phyloP scores from a whole-genome alignment of 2,797 vertebrate genomes.

The Cyclura pinguis region DNA sequence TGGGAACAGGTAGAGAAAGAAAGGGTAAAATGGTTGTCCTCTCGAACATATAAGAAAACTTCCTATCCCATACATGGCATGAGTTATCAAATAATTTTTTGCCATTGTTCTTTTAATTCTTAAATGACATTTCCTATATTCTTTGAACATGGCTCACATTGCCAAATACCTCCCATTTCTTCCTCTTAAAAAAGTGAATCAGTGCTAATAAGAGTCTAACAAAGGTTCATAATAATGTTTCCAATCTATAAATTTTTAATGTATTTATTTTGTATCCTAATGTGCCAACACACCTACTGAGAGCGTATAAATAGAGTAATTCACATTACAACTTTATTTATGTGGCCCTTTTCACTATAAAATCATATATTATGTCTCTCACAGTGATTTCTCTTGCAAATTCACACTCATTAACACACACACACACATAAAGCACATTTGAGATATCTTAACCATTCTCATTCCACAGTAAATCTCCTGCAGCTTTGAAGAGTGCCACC shows the following conservation, averaged over 20 bases:
- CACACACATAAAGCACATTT: too few species aligned
- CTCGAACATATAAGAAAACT: too few species aligned
- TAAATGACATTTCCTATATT: background rate
- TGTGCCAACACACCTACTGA: background rate
- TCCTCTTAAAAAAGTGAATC: too few species aligned
- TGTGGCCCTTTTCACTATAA: background rate
- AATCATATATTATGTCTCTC: background rate
- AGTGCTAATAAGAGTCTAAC: too few species aligned
- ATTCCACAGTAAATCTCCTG: background rate
- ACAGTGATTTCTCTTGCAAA: background rate
- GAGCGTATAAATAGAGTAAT: background rate
- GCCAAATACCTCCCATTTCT: too few species aligned
- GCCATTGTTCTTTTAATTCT: background rate
- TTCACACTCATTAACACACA: background rate
- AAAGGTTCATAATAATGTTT: too few species aligned
- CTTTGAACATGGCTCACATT: background rate
- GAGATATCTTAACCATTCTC: background rate
- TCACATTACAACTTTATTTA: background rate
- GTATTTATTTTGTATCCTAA: background rate
- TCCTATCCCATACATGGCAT: background rate
- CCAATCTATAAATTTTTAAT: too few species aligned
- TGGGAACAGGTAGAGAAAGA: background rate
- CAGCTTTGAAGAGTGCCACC: background rate
- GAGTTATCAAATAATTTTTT: background rate
- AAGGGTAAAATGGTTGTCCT: background rate